phyloP scores from a whole-genome alignment of 2,113 vertebrate species.

The Pycnonotus jocosus region DNA sequence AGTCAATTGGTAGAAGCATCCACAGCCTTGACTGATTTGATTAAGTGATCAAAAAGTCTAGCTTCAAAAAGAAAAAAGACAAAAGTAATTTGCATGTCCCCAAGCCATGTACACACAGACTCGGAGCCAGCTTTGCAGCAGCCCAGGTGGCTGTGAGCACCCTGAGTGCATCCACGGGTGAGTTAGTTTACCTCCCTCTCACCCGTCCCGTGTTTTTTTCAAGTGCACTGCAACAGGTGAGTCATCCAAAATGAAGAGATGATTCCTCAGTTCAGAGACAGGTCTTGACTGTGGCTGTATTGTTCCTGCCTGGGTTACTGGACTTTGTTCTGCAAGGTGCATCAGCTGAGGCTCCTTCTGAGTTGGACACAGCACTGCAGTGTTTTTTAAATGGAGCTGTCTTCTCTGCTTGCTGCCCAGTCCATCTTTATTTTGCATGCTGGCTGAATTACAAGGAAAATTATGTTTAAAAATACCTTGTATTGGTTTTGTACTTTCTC shows the following conservation, averaged over 20 bases:
- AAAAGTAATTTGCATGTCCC: neutral
- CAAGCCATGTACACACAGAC: fast-evolving
- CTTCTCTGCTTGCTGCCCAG: neutral
- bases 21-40: neutral
- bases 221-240: neutral
- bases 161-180: neutral
- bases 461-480: neutral
- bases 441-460: neutral
- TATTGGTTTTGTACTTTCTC: neutral
- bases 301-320: neutral
- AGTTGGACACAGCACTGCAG: neutral
- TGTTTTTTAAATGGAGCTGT: neutral
- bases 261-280: neutral
- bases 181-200: neutral
- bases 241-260: neutral
- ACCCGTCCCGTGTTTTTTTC: fast-evolving
- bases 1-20: neutral
- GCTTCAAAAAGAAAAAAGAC: neutral
- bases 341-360: neutral
- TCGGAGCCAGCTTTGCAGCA: neutral
- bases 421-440: neutral
- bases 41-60: neutral
- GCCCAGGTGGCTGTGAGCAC: neutral
- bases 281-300: neutral
- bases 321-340: neutral